Percentiles rank a stretch among this genome's conserved stretches.
These are phyloP conservation scores for Hipposideros armiger DNA, from an alignment of 2,113 vertebrate genomes.

Conservation along the genomic window DNA sequence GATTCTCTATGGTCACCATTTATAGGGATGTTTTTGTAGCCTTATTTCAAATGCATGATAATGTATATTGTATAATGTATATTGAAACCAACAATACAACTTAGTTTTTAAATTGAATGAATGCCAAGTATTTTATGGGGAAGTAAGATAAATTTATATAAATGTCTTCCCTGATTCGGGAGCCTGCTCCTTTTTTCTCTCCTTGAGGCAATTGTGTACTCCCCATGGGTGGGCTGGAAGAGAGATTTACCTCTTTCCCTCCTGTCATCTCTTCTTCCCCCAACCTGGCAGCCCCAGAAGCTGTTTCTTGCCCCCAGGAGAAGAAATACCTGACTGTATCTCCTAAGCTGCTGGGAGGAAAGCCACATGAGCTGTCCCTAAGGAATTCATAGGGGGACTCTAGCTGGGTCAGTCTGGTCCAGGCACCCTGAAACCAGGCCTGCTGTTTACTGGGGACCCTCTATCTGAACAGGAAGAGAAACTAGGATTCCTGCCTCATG, in stretches of 20 bases:
- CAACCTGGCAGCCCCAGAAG: neutral
- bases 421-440: neutral
- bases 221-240: neutral
- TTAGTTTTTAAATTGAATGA: conserved; percentile 64
- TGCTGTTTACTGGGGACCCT: neutral
- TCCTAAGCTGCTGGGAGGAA: neutral
- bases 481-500: neutral
- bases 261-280: neutral
- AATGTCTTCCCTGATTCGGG: neutral
- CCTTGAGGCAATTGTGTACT: neutral
- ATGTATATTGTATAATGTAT: neutral
- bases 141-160: neutral
- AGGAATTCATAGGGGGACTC: neutral
- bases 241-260: neutral
- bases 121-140: conserved; percentile 19
- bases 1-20: neutral
- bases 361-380: neutral
- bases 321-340: neutral
- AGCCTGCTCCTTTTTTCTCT: neutral
- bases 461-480: neutral
- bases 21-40: neutral
- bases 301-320: neutral
- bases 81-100: conserved; percentile 40
- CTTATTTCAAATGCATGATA: conserved; percentile 19
- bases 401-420: neutral